phyloP scores from a whole-genome alignment of 2,797 vertebrate species.

The Vespertilio murinus region DNA sequence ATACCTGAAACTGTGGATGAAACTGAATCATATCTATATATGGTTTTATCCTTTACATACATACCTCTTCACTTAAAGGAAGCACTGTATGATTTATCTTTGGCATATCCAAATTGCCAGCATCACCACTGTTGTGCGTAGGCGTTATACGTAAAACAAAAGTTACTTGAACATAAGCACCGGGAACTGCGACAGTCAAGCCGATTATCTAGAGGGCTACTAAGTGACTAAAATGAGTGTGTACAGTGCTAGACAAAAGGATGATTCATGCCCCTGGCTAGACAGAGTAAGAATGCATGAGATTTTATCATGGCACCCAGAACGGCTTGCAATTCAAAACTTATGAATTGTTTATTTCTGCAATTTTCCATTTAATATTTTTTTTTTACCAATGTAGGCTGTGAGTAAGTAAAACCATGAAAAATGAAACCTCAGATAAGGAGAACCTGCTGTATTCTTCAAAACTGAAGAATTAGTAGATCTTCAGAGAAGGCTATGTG shows the following conservation, averaged over 20 bases:
- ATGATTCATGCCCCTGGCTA: not conserved
- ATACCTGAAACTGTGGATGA: not conserved
- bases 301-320: not conserved
- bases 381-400: not conserved
- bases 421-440: not conserved
- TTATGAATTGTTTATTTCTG: not conserved
- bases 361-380: not conserved
- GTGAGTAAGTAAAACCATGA: not conserved
- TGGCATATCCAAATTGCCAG: not conserved
- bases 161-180: not conserved
- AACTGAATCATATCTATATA: not conserved
- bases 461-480: not conserved
- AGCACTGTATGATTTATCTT: not conserved
- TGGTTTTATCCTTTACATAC: not conserved
- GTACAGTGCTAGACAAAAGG: not conserved
- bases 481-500: not conserved
- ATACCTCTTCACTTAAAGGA: not conserved
- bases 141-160: not conserved
- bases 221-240: not conserved
- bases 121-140: not conserved
- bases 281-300: not conserved
- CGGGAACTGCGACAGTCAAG: not conserved
- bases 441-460: not conserved
- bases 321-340: not conserved
- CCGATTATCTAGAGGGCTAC: not conserved